phyloP scores from a whole-genome alignment of 2,113 vertebrate genomes.

The Cheirogaleus medius region DNA sequence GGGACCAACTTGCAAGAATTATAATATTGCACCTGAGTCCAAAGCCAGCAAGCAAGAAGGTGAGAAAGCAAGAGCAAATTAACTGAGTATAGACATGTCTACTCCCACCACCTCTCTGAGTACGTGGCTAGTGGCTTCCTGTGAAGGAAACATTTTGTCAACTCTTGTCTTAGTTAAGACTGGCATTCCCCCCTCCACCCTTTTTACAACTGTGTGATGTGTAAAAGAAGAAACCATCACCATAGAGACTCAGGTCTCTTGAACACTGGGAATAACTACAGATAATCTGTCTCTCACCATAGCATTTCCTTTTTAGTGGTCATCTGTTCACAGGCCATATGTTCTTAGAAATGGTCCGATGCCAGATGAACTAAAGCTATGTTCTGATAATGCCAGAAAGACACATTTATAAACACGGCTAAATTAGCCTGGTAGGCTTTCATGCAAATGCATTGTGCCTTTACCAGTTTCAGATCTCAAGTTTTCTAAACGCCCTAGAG shows the following conservation, averaged over 20 bases:
- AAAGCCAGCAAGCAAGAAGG: background rate
- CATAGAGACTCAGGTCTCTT: constrained; percentile 49
- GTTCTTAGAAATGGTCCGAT: background rate
- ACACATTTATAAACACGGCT: background rate
- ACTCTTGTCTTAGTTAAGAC: constrained; percentile 79
- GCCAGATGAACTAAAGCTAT: background rate
- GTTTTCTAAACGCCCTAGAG: background rate
- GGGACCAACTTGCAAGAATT: background rate
- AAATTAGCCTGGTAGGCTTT: background rate
- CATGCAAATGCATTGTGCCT: background rate
- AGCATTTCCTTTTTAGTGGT: constrained; percentile 33
- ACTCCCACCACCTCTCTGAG: constrained; percentile 57
- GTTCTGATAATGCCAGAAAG: background rate
- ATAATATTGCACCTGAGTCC: background rate
- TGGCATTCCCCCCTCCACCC: constrained; percentile 82
- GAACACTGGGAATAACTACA: background rate
- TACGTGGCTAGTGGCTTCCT: constrained; percentile 82
- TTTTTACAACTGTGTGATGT: background rate
- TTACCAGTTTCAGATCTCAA: background rate
- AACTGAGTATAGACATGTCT: background rate
- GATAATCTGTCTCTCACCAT: background rate
- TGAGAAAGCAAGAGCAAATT: background rate
- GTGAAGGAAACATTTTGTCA: constrained; percentile 83
- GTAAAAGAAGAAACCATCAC: constrained; percentile 44
- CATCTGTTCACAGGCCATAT: constrained; percentile 40